Evolutionary conservation across 2,888 invertebrate species (phyloP), one percentile per base, ranked within the genome.

Genomic region (Chouioia cunea): DNA sequence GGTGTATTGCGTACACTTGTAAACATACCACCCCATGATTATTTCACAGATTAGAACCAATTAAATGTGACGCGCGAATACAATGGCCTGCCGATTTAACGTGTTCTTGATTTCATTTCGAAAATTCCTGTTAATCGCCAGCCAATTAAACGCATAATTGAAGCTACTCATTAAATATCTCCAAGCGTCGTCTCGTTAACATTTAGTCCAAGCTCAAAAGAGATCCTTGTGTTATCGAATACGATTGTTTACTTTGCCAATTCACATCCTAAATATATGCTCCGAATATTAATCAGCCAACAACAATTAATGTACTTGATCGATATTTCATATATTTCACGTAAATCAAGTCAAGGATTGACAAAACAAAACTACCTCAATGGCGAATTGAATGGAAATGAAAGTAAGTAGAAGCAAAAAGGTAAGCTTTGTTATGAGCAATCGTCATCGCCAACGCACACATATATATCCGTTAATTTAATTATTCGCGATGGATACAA

Each of bases 1-100:
- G 4, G 15, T 4, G 23, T n/a, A 22, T 18, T 20, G 23, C 22
- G 2, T 46, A 66, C 14, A 27, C 4, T 8, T 65, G 12, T 57
- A 50, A n/a, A 43, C 46, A 22, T 4, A 15, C 43, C 18, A 43
- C 4, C 18, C 15, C 20, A 10, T 12, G 53, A 67, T 71, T 48
- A 46, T 43, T 46, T 47, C 6, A 27, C 36, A 59, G 59, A 71
- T 71, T 71, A 52, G 47, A 64, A 64, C 57, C 63, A 71, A 67
- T 71, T 67, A 67, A 71, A 67, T 1, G 12, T 47, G n/a, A 46
- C 52, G 22, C 59, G 3, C 43, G 57, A 57, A 27, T 57, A 66
- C 57, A 70, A 65, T 70, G 59, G 46, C 4, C 46, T 15, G 1
- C 14, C 6, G 27, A 8, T 36, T 36, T 36, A 36, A 36, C 36